Conservation (phyloP, 1,140 invertebrate genomes). For the Diorhabda elongata region DNA sequence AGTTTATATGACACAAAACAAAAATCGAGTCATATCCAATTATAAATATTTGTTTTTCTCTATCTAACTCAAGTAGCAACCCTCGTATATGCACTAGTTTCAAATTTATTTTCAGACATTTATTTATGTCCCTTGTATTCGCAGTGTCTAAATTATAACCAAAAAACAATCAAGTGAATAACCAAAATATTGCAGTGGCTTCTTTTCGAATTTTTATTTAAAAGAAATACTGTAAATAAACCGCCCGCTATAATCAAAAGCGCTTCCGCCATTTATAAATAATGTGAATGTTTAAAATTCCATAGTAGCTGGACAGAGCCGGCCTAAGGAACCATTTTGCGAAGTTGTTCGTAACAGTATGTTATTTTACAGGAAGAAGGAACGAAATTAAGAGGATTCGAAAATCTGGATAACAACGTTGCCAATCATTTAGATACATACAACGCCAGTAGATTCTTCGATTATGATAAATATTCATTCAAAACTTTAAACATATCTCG, state of each 20-base stretch:
- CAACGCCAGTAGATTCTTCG: conserved; percentile 19
- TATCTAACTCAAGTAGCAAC: no score
- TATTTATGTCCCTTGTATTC: no score
- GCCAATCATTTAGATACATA: conserved; percentile 20
- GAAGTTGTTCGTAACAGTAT: not conserved
- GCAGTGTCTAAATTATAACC: not conserved
- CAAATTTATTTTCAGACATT: no score
- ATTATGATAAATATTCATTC: conserved; percentile 22
- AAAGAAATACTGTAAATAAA: no score
- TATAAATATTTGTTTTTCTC: no score
- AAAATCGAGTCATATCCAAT: no score
- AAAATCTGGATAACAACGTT: conserved; percentile 18
- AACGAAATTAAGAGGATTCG: not conserved
- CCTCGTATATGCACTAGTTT: no score
- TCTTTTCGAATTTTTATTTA: not conserved
- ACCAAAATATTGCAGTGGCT: not conserved
- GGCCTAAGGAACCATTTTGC: no score
- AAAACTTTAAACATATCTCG: conserved; percentile 21
- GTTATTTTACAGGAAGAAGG: not conserved
- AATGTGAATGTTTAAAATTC: not conserved
- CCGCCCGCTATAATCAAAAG: no score
- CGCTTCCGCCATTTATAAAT: no score
- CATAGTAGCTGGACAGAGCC: no score
- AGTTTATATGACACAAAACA: no score
- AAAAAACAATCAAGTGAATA: not conserved